Evolutionary conservation across 2,888 invertebrate genomes (phyloP).

Genomic region (Pimpla rufipes): DNA sequence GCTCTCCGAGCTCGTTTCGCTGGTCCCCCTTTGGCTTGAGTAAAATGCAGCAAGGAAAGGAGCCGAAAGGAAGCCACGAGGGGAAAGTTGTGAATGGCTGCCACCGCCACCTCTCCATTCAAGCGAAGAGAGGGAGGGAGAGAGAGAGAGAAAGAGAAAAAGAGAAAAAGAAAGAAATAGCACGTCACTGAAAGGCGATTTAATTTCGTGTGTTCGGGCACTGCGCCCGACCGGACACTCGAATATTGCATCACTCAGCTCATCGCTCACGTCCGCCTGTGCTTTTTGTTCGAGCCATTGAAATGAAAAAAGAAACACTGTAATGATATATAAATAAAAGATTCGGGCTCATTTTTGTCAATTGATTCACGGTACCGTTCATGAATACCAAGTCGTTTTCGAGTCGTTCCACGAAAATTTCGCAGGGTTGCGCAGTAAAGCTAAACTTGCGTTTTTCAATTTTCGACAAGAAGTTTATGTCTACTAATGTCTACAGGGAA

Average conservation of each 20-base stretch:
- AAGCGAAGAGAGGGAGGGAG: neutral
- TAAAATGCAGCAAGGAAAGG: constrained; percentile 48
- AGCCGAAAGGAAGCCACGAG: constrained; percentile 36
- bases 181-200: constrained; percentile 24
- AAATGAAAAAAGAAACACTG: constrained; percentile 20
- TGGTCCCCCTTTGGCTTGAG: constrained; percentile 18
- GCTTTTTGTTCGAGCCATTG: constrained; percentile 22
- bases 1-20: constrained; percentile 28
- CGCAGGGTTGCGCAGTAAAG: too few relatives aligned
- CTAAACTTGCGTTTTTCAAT: too few relatives aligned
- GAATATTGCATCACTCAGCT: constrained; percentile 27
- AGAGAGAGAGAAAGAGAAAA: neutral
- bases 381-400: too few relatives aligned
- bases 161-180: neutral
- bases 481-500: too few relatives aligned
- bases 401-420: too few relatives aligned
- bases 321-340: constrained; percentile 12
- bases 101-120: constrained; percentile 26
- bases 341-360: neutral
- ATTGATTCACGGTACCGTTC: neutral
- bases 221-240: constrained; percentile 10
- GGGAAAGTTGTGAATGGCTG: constrained; percentile 62
- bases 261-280: constrained; percentile 1
- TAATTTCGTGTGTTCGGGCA: constrained; percentile 14
- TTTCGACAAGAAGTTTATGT: too few relatives aligned